These are phyloP conservation scores for Rhinella marina DNA, from an alignment of 2,797 vertebrate species.

Conservation along the genomic window DNA sequence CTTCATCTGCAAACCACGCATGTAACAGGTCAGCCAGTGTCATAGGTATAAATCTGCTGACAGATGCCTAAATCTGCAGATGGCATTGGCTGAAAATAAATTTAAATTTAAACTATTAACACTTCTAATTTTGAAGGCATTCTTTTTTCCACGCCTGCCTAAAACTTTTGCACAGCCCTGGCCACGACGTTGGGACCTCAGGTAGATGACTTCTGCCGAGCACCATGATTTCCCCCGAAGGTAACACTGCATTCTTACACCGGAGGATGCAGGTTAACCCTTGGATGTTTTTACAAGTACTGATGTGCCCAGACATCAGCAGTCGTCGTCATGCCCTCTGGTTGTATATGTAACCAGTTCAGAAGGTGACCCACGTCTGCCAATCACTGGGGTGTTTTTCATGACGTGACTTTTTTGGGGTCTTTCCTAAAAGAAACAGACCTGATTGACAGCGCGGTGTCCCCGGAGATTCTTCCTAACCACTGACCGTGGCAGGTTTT, in stretches of 20 bases:
- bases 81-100: too few species aligned
- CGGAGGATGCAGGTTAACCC: not conserved
- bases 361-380: constrained; percentile 10
- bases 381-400: constrained; percentile 24
- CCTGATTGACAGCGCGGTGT: constrained; percentile 24
- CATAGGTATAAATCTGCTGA: too few species aligned
- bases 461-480: not conserved
- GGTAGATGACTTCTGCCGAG: too few species aligned
- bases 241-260: not conserved
- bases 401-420: not conserved
- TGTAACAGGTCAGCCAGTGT: too few species aligned
- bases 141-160: too few species aligned
- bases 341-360: constrained; percentile 26
- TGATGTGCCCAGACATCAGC: not conserved
- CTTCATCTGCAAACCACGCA: too few species aligned
- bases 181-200: too few species aligned
- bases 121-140: too few species aligned
- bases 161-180: too few species aligned
- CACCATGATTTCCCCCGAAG: too few species aligned
- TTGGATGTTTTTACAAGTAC: constrained; percentile 3
- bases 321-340: not conserved
- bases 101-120: too few species aligned
- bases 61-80: too few species aligned
- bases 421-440: constrained; percentile 26
- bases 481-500: constrained; percentile 21